These are phyloP conservation scores for Amblyjoppa proteus DNA, from an alignment of 2,888 invertebrate species.

Conservation along the genomic window DNA sequence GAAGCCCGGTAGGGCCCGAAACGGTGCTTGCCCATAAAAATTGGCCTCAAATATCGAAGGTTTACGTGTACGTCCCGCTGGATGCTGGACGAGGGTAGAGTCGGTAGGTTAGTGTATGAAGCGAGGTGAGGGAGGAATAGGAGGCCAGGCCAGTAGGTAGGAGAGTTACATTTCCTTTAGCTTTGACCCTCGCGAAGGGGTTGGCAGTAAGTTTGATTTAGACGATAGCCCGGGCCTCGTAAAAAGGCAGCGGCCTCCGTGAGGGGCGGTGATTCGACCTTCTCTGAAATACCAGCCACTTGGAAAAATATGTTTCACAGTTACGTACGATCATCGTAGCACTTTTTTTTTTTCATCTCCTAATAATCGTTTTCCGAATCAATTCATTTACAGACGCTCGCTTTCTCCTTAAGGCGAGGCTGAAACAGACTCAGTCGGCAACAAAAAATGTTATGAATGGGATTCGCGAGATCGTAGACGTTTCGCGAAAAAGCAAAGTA, in stretches of 20 bases:
- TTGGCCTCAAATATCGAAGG: slow-evolving; percentile 60
- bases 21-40: slow-evolving; percentile 70
- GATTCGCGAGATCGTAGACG: too few species aligned
- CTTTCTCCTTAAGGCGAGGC: background rate
- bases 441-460: too few species aligned
- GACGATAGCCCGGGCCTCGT: slow-evolving; percentile 57
- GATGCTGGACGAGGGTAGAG: slow-evolving; percentile 67
- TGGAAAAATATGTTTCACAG: slow-evolving; percentile 32
- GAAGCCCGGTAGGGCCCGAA: slow-evolving; percentile 30
- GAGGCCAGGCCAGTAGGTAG: slow-evolving; percentile 7
- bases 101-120: slow-evolving; percentile 59
- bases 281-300: background rate
- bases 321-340: slow-evolving; percentile 2
- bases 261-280: slow-evolving; percentile 25
- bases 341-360: background rate
- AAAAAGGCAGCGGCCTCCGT: slow-evolving; percentile 34
- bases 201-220: slow-evolving; percentile 69
- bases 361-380: background rate
- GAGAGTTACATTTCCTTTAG: slow-evolving; percentile 47
- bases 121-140: slow-evolving; percentile 5
- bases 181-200: slow-evolving; percentile 52
- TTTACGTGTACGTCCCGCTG: slow-evolving; percentile 58
- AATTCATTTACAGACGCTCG: slow-evolving; percentile 6
- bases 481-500: too few species aligned
- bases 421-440: background rate